Evolutionary conservation across 1,140 invertebrate species (phyloP).

Genomic region (Bombus confusus): DNA sequence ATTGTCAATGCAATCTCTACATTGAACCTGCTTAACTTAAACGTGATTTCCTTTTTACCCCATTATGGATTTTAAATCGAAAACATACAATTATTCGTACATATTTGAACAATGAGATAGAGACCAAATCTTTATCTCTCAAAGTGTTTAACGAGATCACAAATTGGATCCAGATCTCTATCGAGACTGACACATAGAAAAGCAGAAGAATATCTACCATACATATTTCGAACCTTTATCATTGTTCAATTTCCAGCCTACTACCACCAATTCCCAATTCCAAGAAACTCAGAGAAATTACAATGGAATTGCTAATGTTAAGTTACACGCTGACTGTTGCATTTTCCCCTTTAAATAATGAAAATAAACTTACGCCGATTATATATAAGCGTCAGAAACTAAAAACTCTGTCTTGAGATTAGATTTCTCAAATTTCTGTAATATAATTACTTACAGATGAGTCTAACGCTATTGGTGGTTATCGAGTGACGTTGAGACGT

Average conservation of each 20-base stretch:
- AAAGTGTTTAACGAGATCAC: neutral
- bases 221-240: neutral
- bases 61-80: neutral
- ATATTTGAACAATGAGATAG: slow-evolving; percentile 1
- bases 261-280: neutral
- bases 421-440: neutral
- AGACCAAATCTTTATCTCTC: neutral
- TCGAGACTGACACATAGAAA: neutral
- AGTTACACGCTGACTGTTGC: neutral
- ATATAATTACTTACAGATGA: neutral
- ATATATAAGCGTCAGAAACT: neutral
- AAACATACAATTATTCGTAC: neutral
- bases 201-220: neutral
- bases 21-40: neutral
- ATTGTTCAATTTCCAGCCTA: neutral
- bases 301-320: neutral
- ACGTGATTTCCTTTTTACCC: neutral
- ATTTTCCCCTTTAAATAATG: neutral
- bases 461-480: neutral
- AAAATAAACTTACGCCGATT: neutral
- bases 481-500: neutral
- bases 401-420: neutral
- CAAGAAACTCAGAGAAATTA: slow-evolving; percentile 4
- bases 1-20: neutral
- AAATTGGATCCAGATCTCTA: neutral